phyloP scores from a whole-genome alignment of 2,888 invertebrate species.

The Oeneis ivallda region DNA sequence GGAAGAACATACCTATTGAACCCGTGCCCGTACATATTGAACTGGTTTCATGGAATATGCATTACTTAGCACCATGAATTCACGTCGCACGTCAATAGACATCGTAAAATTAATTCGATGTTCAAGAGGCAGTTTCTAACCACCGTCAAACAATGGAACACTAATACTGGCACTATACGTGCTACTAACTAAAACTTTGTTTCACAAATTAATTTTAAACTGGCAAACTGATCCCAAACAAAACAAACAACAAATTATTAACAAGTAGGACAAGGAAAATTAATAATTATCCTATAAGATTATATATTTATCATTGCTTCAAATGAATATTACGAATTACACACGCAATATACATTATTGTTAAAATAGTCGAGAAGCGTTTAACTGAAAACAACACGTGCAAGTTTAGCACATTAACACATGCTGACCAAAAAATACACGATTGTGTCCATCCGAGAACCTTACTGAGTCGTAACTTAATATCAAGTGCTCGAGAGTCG shows the following conservation, averaged over 20 bases:
- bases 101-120: too few species aligned
- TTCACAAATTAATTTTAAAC: not conserved
- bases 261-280: conserved; percentile 10
- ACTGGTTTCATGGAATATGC: too few species aligned
- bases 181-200: not conserved
- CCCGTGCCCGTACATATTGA: too few species aligned
- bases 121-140: too few species aligned
- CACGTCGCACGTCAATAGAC: too few species aligned
- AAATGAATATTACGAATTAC: too few species aligned
- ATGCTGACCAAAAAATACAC: conserved; percentile 2
- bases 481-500: conserved; percentile 4
- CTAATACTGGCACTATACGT: not conserved
- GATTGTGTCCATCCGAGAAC: not conserved
- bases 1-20: too few species aligned
- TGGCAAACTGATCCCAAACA: not conserved
- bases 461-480: conserved; percentile 3
- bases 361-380: not conserved
- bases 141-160: not conserved
- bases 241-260: not conserved
- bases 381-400: conserved; percentile 11
- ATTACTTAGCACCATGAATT: too few species aligned
- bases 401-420: not conserved
- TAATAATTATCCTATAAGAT: not conserved
- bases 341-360: too few species aligned
- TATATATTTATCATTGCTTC: not conserved